Percentiles rank a stretch among this genome's conserved stretches.
Conservation (phyloP, 2,113 vertebrate species). For the Heterochromis multidens region DNA sequence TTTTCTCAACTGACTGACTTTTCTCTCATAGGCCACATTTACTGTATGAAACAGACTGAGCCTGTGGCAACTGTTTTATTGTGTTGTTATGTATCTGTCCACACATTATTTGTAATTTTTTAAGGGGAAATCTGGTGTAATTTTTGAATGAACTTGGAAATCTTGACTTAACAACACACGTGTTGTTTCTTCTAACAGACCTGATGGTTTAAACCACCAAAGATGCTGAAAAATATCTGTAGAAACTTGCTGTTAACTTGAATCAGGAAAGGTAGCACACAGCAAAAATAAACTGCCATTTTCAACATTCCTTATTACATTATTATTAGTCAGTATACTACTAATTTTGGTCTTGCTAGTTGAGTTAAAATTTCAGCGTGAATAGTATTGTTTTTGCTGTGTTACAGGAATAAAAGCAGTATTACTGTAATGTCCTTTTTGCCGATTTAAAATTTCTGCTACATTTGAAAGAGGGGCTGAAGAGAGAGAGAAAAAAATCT, state of each 20-base stretch:
- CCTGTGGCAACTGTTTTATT: background rate
- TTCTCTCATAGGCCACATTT: too few relatives aligned
- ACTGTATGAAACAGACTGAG: background rate
- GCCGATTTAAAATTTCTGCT: background rate
- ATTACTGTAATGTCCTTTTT: background rate
- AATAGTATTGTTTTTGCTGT: background rate
- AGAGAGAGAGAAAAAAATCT: background rate
- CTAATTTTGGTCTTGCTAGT: background rate
- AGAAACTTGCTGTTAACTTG: background rate
- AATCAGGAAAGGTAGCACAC: background rate
- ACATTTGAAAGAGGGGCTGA: background rate
- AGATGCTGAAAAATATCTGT: background rate
- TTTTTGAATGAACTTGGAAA: background rate
- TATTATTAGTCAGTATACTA: background rate
- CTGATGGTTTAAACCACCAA: background rate
- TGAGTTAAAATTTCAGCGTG: background rate
- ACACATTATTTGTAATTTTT: background rate
- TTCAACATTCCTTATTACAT: background rate
- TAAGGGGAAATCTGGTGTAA: accelerated
- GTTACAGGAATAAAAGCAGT: background rate
- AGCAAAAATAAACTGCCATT: background rate
- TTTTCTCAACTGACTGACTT: slow-evolving; percentile 13
- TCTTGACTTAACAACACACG: background rate
- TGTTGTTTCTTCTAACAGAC: background rate
- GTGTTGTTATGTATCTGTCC: background rate